These are phyloP conservation scores for Congeria kusceri DNA, from an alignment of 2,888 invertebrate genomes.

Conservation along the genomic window DNA sequence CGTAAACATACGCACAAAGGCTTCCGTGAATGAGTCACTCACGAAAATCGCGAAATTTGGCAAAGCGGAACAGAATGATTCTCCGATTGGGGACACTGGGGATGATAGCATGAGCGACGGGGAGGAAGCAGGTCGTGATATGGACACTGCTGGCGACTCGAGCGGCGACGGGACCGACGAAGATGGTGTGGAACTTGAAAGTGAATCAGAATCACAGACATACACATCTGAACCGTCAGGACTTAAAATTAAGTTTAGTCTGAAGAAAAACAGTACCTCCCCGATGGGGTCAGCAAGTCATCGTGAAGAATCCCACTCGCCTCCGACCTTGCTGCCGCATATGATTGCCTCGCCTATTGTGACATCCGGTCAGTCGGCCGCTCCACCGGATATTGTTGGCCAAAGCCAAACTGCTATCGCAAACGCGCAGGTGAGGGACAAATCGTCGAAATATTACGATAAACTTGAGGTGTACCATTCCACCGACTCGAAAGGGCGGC, in stretches of 20 bases:
- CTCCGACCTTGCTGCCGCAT: conserved; percentile 34
- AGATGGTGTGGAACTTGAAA: conserved; percentile 9
- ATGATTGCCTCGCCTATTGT: conserved; percentile 5
- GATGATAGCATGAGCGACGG: neutral
- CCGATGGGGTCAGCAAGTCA: conserved; percentile 12
- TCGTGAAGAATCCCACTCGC: conserved; percentile 33
- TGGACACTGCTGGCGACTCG: conserved; percentile 2
- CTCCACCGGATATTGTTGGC: conserved; percentile 40
- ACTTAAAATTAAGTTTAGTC: conserved; percentile 59
- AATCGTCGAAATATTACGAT: conserved; percentile 56
- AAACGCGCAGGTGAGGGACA: conserved; percentile 41
- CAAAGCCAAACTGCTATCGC: conserved; percentile 1
- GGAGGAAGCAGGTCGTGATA: neutral
- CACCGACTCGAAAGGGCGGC: conserved; percentile 52
- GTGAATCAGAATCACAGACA: conserved; percentile 24
- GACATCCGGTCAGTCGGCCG: neutral
- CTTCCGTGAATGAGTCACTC: conserved; percentile 58
- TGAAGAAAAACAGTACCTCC: conserved; percentile 31
- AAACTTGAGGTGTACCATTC: conserved; percentile 59
- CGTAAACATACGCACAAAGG: conserved; percentile 40
- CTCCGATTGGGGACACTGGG: neutral
- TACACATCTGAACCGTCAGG: conserved; percentile 54
- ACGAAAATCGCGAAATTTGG: conserved; percentile 49
- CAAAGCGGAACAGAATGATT: neutral
- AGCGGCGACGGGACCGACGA: neutral